Base-by-base conservation (phyloP, 2,888 invertebrate genomes). In the Desoria tigrina region DNA sequence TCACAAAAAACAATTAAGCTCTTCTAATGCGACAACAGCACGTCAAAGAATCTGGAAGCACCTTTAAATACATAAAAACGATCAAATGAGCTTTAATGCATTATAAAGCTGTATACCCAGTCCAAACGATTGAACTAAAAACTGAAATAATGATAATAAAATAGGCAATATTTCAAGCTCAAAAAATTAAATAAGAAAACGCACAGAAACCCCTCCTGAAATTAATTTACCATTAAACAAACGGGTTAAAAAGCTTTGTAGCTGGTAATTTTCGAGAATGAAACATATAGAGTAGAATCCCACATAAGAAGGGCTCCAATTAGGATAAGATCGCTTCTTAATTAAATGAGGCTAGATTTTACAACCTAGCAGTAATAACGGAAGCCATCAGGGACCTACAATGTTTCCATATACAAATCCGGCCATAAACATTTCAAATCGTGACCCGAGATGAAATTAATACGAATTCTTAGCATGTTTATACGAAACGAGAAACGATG, bases 291-390 rank as follows among this genome's bases (percentile, higher is more conserved):
- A 28, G n/a, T 54, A 18, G 28, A 27, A 54, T 54, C 54, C 56
- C 56, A 57, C 49, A 26, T 56, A 21, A 39, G 56, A 56, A 63
- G 56, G 56, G 63, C 23, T 49, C 49, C 63, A 57, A 63, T 63
- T 63, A 63, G 63, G 63, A 57, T 63, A 63, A 57, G 63, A 63
- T 63, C 63, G 50, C 37, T 32, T 57, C 57, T 63, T 63, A 63
- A 63, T 63, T 63, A 63, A 63, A 63, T 57, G 32, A 49, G 37
- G 45, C 55, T 62, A 42, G 42, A 54, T 6, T 62, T 62, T 62
- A 62, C 62, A 62, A 62, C 62, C 45, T 23, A 16, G 7, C 51
- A 23, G 24, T 24, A 51, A 45, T 45, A 45, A 45, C n/a, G 45
- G 21, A 45, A 21, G 45, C 45, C n/a, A 21, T 18, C 45, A 18